Conservation (phyloP, 2,888 invertebrate species). For the Nowickia ferox region DNA sequence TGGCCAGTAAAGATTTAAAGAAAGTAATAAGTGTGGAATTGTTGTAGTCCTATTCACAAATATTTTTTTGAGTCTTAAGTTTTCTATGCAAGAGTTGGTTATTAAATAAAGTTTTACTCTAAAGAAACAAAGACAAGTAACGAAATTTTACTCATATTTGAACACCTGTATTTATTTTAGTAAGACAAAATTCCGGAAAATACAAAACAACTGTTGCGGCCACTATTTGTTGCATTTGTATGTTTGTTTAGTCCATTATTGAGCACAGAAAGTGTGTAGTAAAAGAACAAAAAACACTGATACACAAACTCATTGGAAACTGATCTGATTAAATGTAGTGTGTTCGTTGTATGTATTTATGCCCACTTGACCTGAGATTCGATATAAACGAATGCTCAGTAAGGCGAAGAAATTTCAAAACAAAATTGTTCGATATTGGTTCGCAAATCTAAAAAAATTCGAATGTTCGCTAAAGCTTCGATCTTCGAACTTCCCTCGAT, state of each 20-base stretch:
- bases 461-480: no score
- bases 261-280: constrained; percentile 4
- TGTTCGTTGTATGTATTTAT: neutral
- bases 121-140: constrained; percentile 30
- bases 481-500: no score
- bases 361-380: no score
- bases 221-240: neutral
- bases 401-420: no score
- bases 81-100: constrained; percentile 3
- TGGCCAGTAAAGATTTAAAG: no score
- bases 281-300: neutral
- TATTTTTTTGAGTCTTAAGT: constrained; percentile 8
- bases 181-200: constrained; percentile 44
- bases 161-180: constrained; percentile 63
- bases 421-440: no score
- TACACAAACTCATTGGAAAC: neutral
- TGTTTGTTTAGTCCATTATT: constrained; percentile 35
- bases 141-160: constrained; percentile 32
- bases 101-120: constrained; percentile 19
- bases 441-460: no score
- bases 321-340: constrained; percentile 34
- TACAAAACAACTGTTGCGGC: constrained; percentile 1
- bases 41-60: neutral
- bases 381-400: no score
- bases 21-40: neutral